phyloP scores from a whole-genome alignment of 2,888 invertebrate species.

The Ariolimax columbianus region DNA sequence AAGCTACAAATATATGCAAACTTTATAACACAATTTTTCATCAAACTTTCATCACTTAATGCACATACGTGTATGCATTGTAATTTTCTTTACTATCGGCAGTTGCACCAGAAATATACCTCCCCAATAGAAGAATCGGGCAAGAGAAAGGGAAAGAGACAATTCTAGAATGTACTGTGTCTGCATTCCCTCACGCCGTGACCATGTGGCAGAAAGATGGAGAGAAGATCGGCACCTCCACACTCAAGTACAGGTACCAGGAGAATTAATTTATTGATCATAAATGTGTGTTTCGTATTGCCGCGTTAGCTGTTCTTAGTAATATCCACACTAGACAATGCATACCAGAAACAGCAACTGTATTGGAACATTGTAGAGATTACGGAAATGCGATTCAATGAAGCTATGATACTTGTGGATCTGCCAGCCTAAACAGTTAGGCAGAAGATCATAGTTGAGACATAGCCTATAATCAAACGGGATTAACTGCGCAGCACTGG shows the following conservation, averaged over 20 bases:
- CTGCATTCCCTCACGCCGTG: conserved; percentile 68
- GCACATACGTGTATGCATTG: no score
- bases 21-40: background rate
- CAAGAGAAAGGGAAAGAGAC: conserved; percentile 68
- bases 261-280: background rate
- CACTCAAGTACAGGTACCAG: conserved; percentile 45
- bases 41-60: background rate
- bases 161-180: conserved; percentile 69
- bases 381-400: no score
- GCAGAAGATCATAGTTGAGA: no score
- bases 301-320: no score
- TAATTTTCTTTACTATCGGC: background rate
- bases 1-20: background rate
- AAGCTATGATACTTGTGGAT: no score
- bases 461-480: no score
- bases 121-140: conserved; percentile 66
- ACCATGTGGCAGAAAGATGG: conserved; percentile 69
- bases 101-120: conserved; percentile 68
- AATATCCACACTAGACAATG: no score
- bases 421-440: no score
- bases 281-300: no score
- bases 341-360: no score
- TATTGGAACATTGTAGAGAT: no score
- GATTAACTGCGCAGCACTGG: no score
- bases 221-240: conserved; percentile 29